Conservation (phyloP, 2,888 invertebrate genomes). For the Chouioia cunea region DNA sequence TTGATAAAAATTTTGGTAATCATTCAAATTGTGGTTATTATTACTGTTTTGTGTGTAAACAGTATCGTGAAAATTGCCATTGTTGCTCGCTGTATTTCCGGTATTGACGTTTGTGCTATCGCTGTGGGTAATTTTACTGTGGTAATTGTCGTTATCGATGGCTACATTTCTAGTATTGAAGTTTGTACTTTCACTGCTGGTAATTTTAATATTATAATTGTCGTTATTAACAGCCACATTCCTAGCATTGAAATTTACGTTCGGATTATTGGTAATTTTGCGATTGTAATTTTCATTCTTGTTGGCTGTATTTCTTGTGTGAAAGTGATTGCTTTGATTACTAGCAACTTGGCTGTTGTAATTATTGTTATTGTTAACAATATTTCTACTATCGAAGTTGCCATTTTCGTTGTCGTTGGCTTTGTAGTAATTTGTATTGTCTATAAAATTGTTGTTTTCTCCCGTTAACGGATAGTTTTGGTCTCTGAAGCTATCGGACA, state of each 20-base stretch:
- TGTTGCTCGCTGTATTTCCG: neutral
- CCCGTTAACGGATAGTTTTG: neutral
- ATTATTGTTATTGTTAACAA: constrained; percentile 14
- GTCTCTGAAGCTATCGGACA: constrained; percentile 14
- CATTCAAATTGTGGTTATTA: constrained; percentile 9
- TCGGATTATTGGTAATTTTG: constrained; percentile 9
- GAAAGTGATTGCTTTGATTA: constrained; percentile 12
- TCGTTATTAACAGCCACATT: constrained; percentile 23
- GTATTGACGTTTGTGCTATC: constrained; percentile 19
- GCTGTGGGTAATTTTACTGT: constrained; percentile 7
- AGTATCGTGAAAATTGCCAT: neutral
- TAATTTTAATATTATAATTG: constrained; percentile 6
- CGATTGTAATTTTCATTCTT: constrained; percentile 21
- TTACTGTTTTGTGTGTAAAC: constrained; percentile 12
- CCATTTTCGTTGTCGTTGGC: neutral
- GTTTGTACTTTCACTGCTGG: constrained; percentile 23
- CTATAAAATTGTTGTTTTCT: constrained; percentile 29
- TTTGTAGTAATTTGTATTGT: neutral
- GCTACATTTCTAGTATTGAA: constrained; percentile 8
- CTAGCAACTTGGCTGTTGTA: neutral
- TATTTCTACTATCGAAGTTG: constrained; percentile 20
- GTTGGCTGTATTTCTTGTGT: constrained; percentile 21
- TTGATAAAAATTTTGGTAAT: constrained; percentile 14
- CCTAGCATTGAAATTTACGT: constrained; percentile 3
- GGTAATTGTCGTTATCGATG: constrained; percentile 24